Percentiles rank a stretch among this genome's conserved stretches.
Evolutionary conservation across 2,113 vertebrate species (phyloP).

Genomic region (Tor tambroides): DNA sequence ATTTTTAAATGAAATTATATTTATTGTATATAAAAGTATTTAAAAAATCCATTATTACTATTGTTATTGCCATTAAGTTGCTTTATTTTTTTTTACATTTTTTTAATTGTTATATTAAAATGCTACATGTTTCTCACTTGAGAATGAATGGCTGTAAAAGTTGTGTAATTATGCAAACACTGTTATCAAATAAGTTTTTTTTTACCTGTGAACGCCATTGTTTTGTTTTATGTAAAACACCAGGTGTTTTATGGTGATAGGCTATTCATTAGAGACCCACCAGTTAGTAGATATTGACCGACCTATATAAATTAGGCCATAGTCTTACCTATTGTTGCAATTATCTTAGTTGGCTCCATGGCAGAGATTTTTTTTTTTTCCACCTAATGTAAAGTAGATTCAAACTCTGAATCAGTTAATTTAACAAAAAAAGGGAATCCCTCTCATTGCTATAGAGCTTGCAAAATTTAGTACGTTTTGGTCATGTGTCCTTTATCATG

Average conservation of each 20-base stretch:
- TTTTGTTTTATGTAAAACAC: not conserved
- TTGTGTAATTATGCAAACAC: not conserved
- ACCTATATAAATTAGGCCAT: not conserved
- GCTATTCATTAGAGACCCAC: not conserved
- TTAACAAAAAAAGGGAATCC: too few species aligned
- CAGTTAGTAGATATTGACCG: not conserved
- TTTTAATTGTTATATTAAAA: not conserved
- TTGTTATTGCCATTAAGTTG: not conserved
- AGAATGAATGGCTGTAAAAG: not conserved
- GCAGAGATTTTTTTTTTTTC: not conserved
- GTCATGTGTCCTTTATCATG: too few species aligned
- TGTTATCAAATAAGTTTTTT: not conserved
- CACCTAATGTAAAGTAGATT: not conserved
- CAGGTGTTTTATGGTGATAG: not conserved
- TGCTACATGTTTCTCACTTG: not conserved
- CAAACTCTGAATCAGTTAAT: too few species aligned
- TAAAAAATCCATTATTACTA: too few species aligned
- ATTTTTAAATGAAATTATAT: not conserved
- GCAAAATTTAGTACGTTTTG: not conserved
- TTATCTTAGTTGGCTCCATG: not conserved
- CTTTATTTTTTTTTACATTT: not conserved
- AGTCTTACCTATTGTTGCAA: not conserved
- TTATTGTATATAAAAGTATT: not conserved
- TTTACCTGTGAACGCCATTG: not conserved
- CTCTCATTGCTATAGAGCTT: too few species aligned